Evolutionary conservation across 2,888 invertebrate genomes (phyloP), one percentile per base, ranked within the genome.

Genomic region (Tenthredo amoena): DNA sequence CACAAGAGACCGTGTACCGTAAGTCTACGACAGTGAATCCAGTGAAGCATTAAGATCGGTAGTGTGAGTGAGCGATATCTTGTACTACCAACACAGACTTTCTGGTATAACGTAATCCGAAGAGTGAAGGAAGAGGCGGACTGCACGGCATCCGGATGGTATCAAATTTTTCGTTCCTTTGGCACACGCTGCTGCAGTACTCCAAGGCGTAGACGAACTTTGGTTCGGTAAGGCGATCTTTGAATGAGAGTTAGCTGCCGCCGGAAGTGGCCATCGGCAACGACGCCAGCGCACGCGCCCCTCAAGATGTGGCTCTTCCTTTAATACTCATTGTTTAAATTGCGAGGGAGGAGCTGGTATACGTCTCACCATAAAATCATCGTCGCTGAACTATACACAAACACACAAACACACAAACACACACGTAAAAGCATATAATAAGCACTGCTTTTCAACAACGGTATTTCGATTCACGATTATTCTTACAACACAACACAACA

Each of bases 111-210:
- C 68, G 34, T 68, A 34, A 68, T 34, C 34, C 5, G 68, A 68
- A 68, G 34, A 68, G 18, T 34, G 18, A 26, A 34, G 18, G 15
- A 68, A 68, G 68, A 68, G 68, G 68, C 68, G 68, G 68, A 68
- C 68, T 72, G 40, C 50, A 18, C 31, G 15, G 21, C 58, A 62
- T 58, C 87, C 87, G 84, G 88, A 55, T 87, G 88, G 90, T 91
- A 92, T 92, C 92, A 89, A 89, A 90, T 92, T 92, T 87, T 88
- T 87, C 89, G 87, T 89, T 91, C 90, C 88, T 91, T 90, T 21
- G 21, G 43, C 72, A 40, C 72, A 43, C 43, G 43, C 10, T 71
- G 43, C 88, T 50, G 55, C 55, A n/a, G 7, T 6, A 55, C 55
- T n/a, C 3, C 26, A 34, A 4, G 1, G 37, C 79, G 68, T 85